A percentile compares a stretch with the other conserved stretches of the same genome.
These are phyloP conservation scores for Falcaria lacertinaria DNA, from an alignment of 2,888 invertebrate species.

Conservation along the genomic window DNA sequence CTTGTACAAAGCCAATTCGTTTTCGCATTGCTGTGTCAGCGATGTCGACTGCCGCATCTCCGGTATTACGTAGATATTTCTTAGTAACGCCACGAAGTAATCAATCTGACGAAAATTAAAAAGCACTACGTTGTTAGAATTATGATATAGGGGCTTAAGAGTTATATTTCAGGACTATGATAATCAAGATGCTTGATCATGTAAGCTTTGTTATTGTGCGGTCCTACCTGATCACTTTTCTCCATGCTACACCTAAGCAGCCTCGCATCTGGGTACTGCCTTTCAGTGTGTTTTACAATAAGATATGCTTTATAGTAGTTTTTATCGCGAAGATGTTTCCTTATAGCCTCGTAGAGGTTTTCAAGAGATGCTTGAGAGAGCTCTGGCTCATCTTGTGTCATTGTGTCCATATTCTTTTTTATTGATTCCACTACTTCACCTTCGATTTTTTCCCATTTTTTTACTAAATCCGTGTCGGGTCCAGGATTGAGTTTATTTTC, in stretches of 20 bases:
- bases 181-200: too few species aligned
- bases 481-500: slow-evolving; percentile 69
- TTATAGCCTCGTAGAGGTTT: slow-evolving; percentile 63
- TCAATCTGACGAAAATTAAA: slow-evolving; percentile 47
- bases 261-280: slow-evolving; percentile 69
- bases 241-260: slow-evolving; percentile 67
- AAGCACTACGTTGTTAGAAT: too few species aligned
- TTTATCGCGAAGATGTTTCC: slow-evolving; percentile 62
- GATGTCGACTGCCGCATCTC: slow-evolving; percentile 47
- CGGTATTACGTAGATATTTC: slow-evolving; percentile 64
- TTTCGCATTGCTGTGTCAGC: slow-evolving; percentile 62
- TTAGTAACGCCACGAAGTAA: slow-evolving; percentile 66
- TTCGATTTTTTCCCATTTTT: slow-evolving; percentile 77
- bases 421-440: slow-evolving; percentile 71
- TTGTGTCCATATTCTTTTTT: slow-evolving; percentile 62
- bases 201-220: too few species aligned
- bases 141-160: too few species aligned
- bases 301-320: slow-evolving; percentile 77
- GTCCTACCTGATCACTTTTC: slow-evolving; percentile 67
- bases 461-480: slow-evolving; percentile 63
- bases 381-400: slow-evolving; percentile 69
- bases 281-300: slow-evolving; percentile 67
- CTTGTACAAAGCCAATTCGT: slow-evolving; percentile 67
- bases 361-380: slow-evolving; percentile 66
- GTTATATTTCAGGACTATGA: too few species aligned